Conservation (phyloP, 2,797 vertebrate genomes). For the Helostoma temminkii region DNA sequence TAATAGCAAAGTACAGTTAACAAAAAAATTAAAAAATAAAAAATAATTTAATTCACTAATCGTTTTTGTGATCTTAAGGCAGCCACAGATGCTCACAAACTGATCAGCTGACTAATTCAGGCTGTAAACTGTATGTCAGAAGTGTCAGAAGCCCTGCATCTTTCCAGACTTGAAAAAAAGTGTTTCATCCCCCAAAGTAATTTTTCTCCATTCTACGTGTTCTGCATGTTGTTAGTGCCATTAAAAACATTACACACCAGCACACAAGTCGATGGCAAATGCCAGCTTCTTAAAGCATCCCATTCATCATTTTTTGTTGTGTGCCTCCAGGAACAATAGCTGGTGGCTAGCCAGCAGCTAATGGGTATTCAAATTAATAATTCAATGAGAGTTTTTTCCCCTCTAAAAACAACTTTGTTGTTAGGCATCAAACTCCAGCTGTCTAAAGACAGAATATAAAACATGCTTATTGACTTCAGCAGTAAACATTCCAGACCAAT, state of each 20-base stretch:
- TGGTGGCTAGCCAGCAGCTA: constrained; percentile 49
- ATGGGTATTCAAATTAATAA: constrained; percentile 59
- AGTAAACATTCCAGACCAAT: constrained; percentile 57
- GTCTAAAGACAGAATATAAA: constrained; percentile 53
- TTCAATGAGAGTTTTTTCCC: constrained; percentile 35
- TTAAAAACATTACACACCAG: constrained; percentile 44
- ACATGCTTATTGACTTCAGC: constrained; percentile 43
- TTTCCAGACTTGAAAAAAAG: constrained; percentile 10
- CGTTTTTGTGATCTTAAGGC: constrained; percentile 19
- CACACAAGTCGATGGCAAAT: constrained; percentile 32
- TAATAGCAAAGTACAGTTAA: constrained; percentile 35
- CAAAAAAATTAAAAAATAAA: constrained; percentile 15
- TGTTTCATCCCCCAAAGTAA: constrained; percentile 1
- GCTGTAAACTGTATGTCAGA: constrained; percentile 39
- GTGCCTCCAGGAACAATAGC: constrained; percentile 47
- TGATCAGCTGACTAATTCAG: constrained; percentile 46
- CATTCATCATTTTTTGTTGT: constrained; percentile 38
- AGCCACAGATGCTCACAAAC: constrained; percentile 20
- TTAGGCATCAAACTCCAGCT: constrained; percentile 42
- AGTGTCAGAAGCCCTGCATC: constrained; percentile 29
- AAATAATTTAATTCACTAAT: constrained; percentile 15
- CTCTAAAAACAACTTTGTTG: constrained; percentile 51
- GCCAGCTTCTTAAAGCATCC: constrained; percentile 29
- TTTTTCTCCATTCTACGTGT: constrained; percentile 23
- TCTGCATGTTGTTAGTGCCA: constrained; percentile 20